Percentiles rank a stretch among this genome's conserved stretches.
Evolutionary conservation across 2,888 invertebrate genomes (phyloP).

Genomic region (Drosophila multiciliata): DNA sequence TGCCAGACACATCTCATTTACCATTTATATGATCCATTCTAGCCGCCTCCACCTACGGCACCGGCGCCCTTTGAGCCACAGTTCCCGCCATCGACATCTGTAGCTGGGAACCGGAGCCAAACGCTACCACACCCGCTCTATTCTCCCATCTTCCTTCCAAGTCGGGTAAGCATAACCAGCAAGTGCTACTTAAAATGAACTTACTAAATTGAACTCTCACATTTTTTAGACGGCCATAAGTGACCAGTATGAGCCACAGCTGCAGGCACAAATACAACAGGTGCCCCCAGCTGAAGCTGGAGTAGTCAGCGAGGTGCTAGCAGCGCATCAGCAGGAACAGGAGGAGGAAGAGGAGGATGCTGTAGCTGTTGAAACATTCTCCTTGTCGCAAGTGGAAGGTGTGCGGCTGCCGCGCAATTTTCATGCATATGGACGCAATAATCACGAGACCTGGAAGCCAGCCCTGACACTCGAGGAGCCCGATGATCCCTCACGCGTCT

Average conservation of each 20-base stretch:
- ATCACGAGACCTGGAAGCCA: slow-evolving; percentile 85
- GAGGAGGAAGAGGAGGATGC: slow-evolving; percentile 20
- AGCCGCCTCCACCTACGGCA: slow-evolving; percentile 23
- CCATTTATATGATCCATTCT: slow-evolving; percentile 2
- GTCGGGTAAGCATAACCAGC: slow-evolving; percentile 27
- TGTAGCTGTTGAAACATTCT: slow-evolving; percentile 3
- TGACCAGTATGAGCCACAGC: slow-evolving; percentile 27
- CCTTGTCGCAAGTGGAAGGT: slow-evolving; percentile 59
- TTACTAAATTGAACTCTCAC: not conserved
- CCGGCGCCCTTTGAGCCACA: slow-evolving; percentile 40
- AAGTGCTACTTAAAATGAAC: not conserved
- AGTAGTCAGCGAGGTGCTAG: slow-evolving; percentile 16
- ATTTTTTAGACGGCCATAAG: slow-evolving; percentile 31
- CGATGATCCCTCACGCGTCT: slow-evolving; percentile 83
- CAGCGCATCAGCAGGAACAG: slow-evolving; percentile 30
- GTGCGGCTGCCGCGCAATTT: slow-evolving; percentile 83
- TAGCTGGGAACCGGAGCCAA: slow-evolving; percentile 28
- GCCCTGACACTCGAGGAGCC: slow-evolving; percentile 84
- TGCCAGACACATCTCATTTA: not conserved
- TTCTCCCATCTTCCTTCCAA: slow-evolving; percentile 24
- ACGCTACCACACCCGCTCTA: slow-evolving; percentile 35
- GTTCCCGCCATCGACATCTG: slow-evolving; percentile 29
- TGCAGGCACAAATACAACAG: slow-evolving; percentile 21
- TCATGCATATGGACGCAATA: slow-evolving; percentile 81
- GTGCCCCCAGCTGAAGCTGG: slow-evolving; percentile 1